phyloP scores from a whole-genome alignment of 2,113 vertebrate genomes.

The Piprites chloris region DNA sequence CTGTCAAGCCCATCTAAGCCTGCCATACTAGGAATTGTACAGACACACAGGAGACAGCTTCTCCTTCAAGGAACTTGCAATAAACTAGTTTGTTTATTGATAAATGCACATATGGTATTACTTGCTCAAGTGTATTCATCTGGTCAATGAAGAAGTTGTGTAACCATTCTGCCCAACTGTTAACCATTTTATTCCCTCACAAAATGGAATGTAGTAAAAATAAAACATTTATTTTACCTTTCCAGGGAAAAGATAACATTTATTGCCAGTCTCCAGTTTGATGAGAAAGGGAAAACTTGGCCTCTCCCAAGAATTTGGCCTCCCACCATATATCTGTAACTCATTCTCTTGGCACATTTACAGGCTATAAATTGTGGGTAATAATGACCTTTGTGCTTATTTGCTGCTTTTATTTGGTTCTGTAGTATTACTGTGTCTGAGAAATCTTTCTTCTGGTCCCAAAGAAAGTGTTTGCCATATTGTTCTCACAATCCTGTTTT shows the following conservation, averaged over 20 bases:
- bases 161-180: neutral
- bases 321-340: neutral
- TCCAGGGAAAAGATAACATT: neutral
- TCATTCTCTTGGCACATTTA: neutral
- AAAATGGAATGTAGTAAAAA: neutral
- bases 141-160: neutral
- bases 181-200: neutral
- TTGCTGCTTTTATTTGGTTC: neutral
- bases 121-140: neutral
- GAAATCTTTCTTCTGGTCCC: neutral
- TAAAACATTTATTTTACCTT: neutral
- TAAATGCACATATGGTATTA: neutral
- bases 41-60: neutral
- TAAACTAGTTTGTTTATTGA: neutral
- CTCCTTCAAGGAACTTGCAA: neutral
- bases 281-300: neutral
- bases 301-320: neutral
- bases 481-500: neutral
- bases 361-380: neutral
- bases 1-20: neutral
- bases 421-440: neutral
- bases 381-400: neutral
- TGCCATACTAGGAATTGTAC: neutral
- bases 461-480: neutral
- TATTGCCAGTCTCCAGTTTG: neutral